These are phyloP conservation scores for Isurus oxyrinchus DNA, from an alignment of 2,113 vertebrate genomes.

Conservation along the genomic window DNA sequence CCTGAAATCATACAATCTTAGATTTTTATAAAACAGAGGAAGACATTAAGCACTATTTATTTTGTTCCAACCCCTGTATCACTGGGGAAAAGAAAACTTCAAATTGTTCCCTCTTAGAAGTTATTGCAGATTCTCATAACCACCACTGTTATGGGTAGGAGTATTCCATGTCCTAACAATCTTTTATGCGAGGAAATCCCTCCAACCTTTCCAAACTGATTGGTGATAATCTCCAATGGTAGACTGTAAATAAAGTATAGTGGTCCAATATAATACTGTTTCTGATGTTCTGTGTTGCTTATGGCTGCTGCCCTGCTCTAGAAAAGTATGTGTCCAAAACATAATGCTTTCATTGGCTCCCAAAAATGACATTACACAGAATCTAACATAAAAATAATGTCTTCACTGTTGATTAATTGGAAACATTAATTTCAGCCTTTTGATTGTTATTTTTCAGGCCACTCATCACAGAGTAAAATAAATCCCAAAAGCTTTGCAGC, in stretches of 20 bases:
- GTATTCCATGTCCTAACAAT: neutral
- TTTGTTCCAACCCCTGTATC: neutral
- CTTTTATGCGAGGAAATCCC: neutral
- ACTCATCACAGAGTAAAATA: neutral
- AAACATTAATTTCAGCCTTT: neutral
- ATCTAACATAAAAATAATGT: neutral
- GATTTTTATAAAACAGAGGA: neutral
- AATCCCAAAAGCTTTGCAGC: neutral
- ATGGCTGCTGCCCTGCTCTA: neutral
- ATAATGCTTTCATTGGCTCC: neutral
- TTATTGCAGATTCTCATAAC: neutral
- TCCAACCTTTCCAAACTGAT: neutral
- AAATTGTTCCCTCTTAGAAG: neutral
- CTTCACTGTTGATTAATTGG: neutral
- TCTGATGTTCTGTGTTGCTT: neutral
- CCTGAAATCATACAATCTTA: neutral
- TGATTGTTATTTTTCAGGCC: neutral
- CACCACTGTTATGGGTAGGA: neutral
- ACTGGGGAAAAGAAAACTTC: neutral
- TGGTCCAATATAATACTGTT: neutral
- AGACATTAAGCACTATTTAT: neutral
- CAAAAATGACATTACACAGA: neutral
- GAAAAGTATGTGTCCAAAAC: neutral
- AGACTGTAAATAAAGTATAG: neutral
- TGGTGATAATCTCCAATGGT: neutral